Base-by-base conservation (phyloP, 2,113 vertebrate species). In the Aspiorhynchus laticeps region DNA sequence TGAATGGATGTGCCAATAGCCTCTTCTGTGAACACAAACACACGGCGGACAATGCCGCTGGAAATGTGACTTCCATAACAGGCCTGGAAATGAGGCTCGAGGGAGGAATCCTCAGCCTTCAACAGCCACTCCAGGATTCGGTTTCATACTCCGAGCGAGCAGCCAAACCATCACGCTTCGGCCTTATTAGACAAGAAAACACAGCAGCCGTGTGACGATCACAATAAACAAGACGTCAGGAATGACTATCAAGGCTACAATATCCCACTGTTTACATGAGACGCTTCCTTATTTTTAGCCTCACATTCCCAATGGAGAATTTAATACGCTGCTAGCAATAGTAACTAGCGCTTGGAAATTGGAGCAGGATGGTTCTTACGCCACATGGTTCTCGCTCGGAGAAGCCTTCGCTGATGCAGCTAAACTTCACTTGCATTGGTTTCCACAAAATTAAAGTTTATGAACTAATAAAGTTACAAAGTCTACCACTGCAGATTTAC, bases 221-320 rank as follows among this genome's bases (percentile, higher is more conserved):
- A 6, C 36, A 48, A 67, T 38, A 15, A 46, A 81, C 21, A 26
- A 41, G 36, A 21, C 19, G 15, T 41, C 28, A 56, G 33, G 17
- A 43, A 28, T 7, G 78, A 19, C 74, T 15, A 19, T 80, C 14
- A 21, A 19, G 9, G 78, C 51, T 26, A 31, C 26, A 21, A 59
- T 61, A 53, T 73, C 77, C 79, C 71, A 61, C 31, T 59, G 59
- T 75, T 87, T 93, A 91, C 87, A 82, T 86, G 90, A 92, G 89
- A 90, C 8, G 67, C 90, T 92, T 90, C 89, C 85, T 91, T 95
- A 93, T 94, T 94, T 93, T 94, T 94, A 94, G 92, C 91, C 74
- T 85, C 86, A 87, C 89, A 91, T 91, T 91, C 92, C 92, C 91
- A 90, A 90, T 84, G 83, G 91, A 91, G 89, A 94, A 93, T 93